Percentiles rank a stretch among this genome's conserved stretches.
These are phyloP conservation scores for Atherinosoma microstoma DNA, from an alignment of 2,797 vertebrate genomes.

Conservation along the genomic window DNA sequence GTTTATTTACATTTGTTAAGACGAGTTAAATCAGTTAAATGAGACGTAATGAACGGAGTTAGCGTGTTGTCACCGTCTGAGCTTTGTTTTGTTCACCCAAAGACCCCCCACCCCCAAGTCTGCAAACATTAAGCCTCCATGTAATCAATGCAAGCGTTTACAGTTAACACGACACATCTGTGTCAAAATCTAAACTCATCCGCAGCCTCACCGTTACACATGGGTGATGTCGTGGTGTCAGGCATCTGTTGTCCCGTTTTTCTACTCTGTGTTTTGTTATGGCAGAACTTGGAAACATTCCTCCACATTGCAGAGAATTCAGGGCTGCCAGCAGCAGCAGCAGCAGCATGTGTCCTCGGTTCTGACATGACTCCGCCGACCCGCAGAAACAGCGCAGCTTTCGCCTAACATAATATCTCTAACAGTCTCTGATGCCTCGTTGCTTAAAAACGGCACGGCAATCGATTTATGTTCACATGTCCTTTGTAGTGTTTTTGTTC, in stretches of 20 bases:
- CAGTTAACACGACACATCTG: too few species aligned
- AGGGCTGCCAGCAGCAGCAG: slow-evolving; percentile 3
- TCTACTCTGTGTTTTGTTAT: slow-evolving; percentile 33
- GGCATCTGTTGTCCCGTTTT: slow-evolving; percentile 33
- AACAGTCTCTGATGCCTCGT: accelerated
- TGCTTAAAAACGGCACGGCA: accelerated
- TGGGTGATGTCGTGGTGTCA: neutral
- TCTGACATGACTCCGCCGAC: slow-evolving; percentile 54
- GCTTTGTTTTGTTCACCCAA: too few species aligned
- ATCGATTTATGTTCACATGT: accelerated
- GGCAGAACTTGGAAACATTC: slow-evolving; percentile 32
- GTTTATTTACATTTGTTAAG: too few species aligned
- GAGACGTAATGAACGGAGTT: too few species aligned
- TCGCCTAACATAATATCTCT: slow-evolving; percentile 13
- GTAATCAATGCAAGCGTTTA: neutral
- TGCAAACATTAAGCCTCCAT: too few species aligned
- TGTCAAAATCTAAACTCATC: neutral
- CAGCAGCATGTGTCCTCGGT: slow-evolving; percentile 18
- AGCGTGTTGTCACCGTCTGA: too few species aligned
- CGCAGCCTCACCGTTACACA: slow-evolving; percentile 50
- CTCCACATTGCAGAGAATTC: slow-evolving; percentile 54
- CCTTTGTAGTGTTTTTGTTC: slow-evolving; percentile 11
- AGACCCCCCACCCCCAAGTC: too few species aligned
- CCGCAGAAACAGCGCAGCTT: neutral
- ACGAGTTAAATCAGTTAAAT: too few species aligned